Base-by-base conservation (phyloP, 1,140 invertebrate species). In the Mizuhopecten yessoensis region DNA sequence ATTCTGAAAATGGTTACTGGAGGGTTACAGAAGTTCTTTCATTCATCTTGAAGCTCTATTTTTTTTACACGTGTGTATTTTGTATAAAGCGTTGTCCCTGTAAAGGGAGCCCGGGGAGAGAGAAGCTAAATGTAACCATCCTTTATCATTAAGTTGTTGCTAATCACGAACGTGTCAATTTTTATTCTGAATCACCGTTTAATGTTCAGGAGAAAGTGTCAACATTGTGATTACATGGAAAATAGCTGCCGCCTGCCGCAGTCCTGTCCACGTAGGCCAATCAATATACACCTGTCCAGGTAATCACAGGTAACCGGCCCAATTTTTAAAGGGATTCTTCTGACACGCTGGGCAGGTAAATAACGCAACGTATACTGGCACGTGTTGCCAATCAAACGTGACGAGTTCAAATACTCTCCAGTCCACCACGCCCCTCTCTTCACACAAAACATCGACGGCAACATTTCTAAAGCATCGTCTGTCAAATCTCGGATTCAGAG, bases 171-270 rank as follows among this genome's bases (percentile, higher is more conserved):
- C 57, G n/a, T 75, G 57, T 75, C 57, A 75, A 13, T 75, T 75
- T 49, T 75, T 75, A 29, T 75, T 75, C 57, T 75, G 57, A 75
- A 75, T 75, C 57, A 75, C 57, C 57, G 17, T 75, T 75, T 75
- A n/a, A 75, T 75, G 57, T 75, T 75, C 20, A 75, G 57, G 57
- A 75, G 57, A 75, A 75, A 75, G 57, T 75, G 57, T 75, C 57
- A 75, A 75, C 57, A 75, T 75, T 75, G 57, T 75, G 57, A 75
- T 75, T 75, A 75, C n/a, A 75, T 29, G 29, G 57, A 75, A 75
- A 75, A 75, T 75, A 75, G 57, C 57, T 75, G n/a, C 23, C 57
- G 57, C 57, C 57, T 75, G 57, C n/a, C 57, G 57, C n/a, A 75
- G 23, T 17, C 23, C 23, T 75, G 57, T 75, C 57, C 23, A 75